phyloP scores from a whole-genome alignment of 2,113 vertebrate species.

The Cygnus atratus region DNA sequence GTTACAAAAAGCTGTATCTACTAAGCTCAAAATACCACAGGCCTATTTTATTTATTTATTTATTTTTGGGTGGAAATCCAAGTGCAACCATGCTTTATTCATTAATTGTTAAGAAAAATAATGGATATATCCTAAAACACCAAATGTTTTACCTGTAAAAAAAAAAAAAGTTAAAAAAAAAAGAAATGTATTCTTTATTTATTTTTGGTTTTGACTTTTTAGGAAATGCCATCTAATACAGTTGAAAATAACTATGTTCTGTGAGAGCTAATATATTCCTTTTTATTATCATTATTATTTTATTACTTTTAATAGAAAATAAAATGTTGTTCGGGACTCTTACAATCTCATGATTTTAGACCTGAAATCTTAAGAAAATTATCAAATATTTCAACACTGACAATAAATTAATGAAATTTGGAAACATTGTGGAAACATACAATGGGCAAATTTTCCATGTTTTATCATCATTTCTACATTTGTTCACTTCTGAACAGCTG shows the following conservation, averaged over 20 bases:
- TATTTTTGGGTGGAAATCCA: not conserved
- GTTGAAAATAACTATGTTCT: not conserved
- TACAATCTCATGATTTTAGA: not conserved
- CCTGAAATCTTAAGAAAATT: not conserved
- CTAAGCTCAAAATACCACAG: not conserved
- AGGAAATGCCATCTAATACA: not conserved
- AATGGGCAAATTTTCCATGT: not conserved
- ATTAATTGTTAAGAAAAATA: not conserved
- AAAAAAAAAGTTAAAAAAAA: not conserved
- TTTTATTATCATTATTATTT: no score
- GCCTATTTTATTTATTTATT: not conserved
- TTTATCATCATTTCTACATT: not conserved
- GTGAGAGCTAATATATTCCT: rapidly evolving
- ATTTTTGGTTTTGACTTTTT: not conserved
- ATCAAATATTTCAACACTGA: not conserved
- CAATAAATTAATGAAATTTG: not conserved
- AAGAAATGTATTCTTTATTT: not conserved
- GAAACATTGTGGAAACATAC: not conserved
- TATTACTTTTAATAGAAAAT: not conserved
- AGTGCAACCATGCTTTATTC: not conserved
- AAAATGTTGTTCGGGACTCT: not conserved
- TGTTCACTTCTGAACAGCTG: not conserved
- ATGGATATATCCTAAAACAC: not conserved
- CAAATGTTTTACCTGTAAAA: rapidly evolving
- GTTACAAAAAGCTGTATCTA: not conserved